phyloP scores from a whole-genome alignment of 2,888 invertebrate genomes.

The Tillus elongatus region DNA sequence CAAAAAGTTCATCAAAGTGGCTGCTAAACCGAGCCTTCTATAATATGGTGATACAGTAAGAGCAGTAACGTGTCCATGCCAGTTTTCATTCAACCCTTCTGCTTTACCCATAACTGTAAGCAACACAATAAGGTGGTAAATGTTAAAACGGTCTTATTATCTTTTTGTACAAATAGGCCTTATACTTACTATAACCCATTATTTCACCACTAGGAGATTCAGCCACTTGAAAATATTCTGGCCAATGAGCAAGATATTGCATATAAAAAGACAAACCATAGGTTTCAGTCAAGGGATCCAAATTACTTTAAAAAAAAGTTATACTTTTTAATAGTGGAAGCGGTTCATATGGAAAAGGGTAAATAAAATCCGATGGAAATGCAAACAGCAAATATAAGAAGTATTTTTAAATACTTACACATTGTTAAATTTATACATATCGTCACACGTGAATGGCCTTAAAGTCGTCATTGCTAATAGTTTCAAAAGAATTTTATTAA shows the following conservation, averaged over 20 bases:
- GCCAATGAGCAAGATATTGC: constrained; percentile 97
- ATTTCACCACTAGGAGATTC: constrained; percentile 94
- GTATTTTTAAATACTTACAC: constrained; percentile 59
- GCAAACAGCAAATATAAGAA: constrained; percentile 6
- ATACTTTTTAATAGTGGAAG: constrained; percentile 1
- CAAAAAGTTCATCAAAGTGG: constrained; percentile 83
- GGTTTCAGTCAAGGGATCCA: constrained; percentile 96
- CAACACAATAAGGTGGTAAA: too few relatives aligned
- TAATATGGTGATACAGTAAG: constrained; percentile 93
- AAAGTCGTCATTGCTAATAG: constrained; percentile 94
- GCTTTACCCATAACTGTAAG: constrained; percentile 95
- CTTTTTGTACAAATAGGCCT: too few relatives aligned
- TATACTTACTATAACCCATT: constrained; percentile 92
- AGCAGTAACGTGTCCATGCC: constrained; percentile 99
- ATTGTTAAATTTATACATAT: constrained; percentile 90
- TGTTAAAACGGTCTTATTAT: too few relatives aligned
- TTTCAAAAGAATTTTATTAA: too few relatives aligned
- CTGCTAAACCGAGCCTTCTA: constrained; percentile 84
- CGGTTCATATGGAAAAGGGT: too few relatives aligned
- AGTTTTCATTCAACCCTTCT: constrained; percentile 90
- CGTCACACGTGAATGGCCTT: constrained; percentile 86
- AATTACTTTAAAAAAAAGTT: constrained; percentile 65
- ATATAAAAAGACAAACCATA: constrained; percentile 93
- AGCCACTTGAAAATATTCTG: constrained; percentile 96
- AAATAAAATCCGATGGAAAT: too few relatives aligned